phyloP scores from a whole-genome alignment of 1,140 invertebrate species.

The Drosophila parabipectinata region DNA sequence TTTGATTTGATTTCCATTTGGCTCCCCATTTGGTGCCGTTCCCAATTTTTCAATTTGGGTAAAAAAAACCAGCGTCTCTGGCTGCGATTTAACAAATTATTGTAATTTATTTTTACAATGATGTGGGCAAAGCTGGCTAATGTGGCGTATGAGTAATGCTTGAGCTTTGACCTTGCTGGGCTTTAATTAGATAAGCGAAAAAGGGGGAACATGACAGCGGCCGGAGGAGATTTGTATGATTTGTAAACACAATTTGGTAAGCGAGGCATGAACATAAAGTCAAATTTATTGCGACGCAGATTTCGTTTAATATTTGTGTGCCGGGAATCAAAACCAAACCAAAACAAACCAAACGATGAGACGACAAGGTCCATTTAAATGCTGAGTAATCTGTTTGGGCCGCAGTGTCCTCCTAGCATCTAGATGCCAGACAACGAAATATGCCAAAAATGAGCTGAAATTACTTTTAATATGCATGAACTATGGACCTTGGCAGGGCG shows the following conservation, averaged over 20 bases:
- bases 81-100: constrained; percentile 74
- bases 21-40: background rate
- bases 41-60: constrained; percentile 3
- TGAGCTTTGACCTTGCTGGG: constrained; percentile 53
- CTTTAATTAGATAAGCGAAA: constrained; percentile 66
- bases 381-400: constrained; percentile 66
- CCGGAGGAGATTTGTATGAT: constrained; percentile 49
- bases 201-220: constrained; percentile 11
- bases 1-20: constrained; percentile 56
- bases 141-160: constrained; percentile 76
- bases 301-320: constrained; percentile 64
- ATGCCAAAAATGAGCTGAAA: constrained; percentile 76
- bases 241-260: constrained; percentile 76
- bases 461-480: constrained; percentile 76
- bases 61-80: background rate
- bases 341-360: constrained; percentile 24
- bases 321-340: constrained; percentile 47
- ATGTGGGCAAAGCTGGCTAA: constrained; percentile 64
- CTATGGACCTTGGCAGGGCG: constrained; percentile 12
- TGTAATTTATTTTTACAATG: constrained; percentile 78
- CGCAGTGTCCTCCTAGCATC: background rate
- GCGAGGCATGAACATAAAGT: constrained; percentile 79
- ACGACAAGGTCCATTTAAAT: constrained; percentile 58
- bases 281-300: constrained; percentile 76
- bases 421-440: constrained; percentile 62